These are phyloP conservation scores for Erythrolamprus reginae DNA, from an alignment of 2,113 vertebrate species.

Conservation along the genomic window DNA sequence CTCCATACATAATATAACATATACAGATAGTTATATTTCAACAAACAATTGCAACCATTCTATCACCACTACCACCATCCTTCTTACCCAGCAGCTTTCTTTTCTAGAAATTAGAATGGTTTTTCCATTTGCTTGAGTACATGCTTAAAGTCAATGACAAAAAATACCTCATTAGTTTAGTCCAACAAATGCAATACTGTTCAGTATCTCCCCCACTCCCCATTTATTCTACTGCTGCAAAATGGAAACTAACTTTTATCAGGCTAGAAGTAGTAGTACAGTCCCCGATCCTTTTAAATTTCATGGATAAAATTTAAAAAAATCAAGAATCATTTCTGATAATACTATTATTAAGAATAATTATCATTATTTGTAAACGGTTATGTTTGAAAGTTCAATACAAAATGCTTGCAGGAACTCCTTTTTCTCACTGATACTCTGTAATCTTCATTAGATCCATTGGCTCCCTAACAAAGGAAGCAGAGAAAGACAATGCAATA, in stretches of 20 bases:
- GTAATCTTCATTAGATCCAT: conserved; percentile 71
- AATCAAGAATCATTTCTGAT: conserved; percentile 75
- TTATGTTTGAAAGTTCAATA: conserved; percentile 76
- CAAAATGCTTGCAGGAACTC: conserved; percentile 72
- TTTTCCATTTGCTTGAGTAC: conserved; percentile 51
- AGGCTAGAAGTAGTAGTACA: conserved; percentile 65
- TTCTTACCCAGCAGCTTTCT: conserved; percentile 47
- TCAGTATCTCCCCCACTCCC: conserved; percentile 36
- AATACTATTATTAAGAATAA: conserved; percentile 69
- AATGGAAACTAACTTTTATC: conserved; percentile 72
- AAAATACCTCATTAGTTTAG: conserved; percentile 59
- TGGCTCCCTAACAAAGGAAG: conserved; percentile 58
- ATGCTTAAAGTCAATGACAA: conserved; percentile 47
- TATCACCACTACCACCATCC: not conserved
- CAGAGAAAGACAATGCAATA: conserved; percentile 67
- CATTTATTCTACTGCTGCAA: conserved; percentile 67
- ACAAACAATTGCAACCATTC: conserved; percentile 53
- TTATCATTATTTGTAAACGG: conserved; percentile 78
- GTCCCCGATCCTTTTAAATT: conserved; percentile 61
- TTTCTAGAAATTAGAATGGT: conserved; percentile 55
- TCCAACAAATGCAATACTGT: conserved; percentile 61
- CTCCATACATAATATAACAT: conserved; percentile 33
- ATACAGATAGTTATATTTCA: conserved; percentile 52
- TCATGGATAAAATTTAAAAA: conserved; percentile 70
- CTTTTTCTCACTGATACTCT: conserved; percentile 74